Evolutionary conservation across 2,113 vertebrate genomes (phyloP).

Genomic region (Gymnocephalus cernua): DNA sequence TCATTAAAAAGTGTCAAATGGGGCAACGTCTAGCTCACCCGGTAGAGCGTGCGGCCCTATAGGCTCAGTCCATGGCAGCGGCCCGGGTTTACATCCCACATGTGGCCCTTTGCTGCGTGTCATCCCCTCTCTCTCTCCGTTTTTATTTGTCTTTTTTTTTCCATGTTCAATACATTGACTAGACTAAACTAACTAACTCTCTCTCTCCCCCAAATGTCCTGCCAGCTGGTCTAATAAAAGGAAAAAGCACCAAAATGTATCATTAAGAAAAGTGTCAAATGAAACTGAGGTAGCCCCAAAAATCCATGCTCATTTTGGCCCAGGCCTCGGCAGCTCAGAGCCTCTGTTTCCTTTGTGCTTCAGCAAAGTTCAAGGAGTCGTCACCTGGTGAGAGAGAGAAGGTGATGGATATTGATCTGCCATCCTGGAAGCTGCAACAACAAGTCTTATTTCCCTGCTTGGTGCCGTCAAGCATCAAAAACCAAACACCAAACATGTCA

Average conservation of each 20-base stretch:
- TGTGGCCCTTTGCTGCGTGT: too few species aligned
- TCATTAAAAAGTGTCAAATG: conserved; percentile 30
- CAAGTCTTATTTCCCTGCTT: conserved; percentile 16
- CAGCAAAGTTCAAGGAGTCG: not conserved
- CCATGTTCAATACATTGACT: too few species aligned
- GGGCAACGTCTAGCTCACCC: too few species aligned
- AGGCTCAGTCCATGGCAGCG: too few species aligned
- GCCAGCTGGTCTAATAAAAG: too few species aligned
- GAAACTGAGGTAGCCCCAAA: conserved; percentile 4
- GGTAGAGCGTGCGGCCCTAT: too few species aligned
- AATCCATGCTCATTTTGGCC: conserved; percentile 26
- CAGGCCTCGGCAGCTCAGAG: not conserved
- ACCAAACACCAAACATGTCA: not conserved
- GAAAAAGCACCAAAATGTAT: too few species aligned
- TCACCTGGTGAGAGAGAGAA: conserved; percentile 1
- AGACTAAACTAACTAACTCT: too few species aligned
- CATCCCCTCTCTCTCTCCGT: too few species aligned
- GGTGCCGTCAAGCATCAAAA: not conserved
- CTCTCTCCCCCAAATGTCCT: too few species aligned
- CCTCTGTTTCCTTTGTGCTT: conserved; percentile 22
- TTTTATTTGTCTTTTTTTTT: too few species aligned
- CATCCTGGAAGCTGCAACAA: not conserved
- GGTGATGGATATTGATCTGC: conserved; percentile 48
- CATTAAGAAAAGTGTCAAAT: not conserved
- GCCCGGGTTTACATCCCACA: too few species aligned